Evolutionary conservation across 2,797 vertebrate species (phyloP), one percentile per base, ranked within the genome.

Genomic region (Chloroceryle amazona): DNA sequence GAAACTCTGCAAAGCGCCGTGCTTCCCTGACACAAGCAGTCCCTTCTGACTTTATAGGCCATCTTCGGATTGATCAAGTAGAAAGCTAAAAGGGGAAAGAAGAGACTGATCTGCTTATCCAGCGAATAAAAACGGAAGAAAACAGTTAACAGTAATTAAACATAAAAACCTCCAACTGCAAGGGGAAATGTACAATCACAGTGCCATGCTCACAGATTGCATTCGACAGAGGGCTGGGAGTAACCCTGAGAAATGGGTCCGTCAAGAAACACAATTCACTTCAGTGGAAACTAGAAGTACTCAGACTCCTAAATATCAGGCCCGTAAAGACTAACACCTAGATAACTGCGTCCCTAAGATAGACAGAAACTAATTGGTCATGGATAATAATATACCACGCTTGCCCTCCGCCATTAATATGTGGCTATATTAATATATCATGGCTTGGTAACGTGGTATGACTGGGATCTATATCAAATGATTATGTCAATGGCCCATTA

Each of bases 401-500:
- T 97, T 95, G 91, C 95, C 85, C 94, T 97, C 91, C 31, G 16
- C 93, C 91, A 95, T 96, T 96, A 95, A 92, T 97, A 96, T 31
- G 57, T 67, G 67, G 81, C 75, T 93, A 80, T 95, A 95, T 96
- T 97, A 97, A 97, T 96, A 97, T 84, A 97, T 96, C 96, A 94
- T 94, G 95, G 86, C 91, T 92, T 97, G 62, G 86, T 78, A 96
- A 80, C 74, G 2, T 96, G 83, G 82, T 94, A 94, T 95, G 96
- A 95, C 93, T 96, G 91, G 96, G 92, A 93, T 96, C 94, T 97
- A 93, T 91, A 95, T 96, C 96, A 96, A 97, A 97, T 95, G 49
- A 97, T 95, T 97, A 89, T 96, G 86, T 83, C 96, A 96, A 96
- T 96, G 96, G 96, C 60, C 97, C 97, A 98, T 98, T 98, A 97